Percentiles rank a stretch among this genome's conserved stretches.
Evolutionary conservation across 2,113 vertebrate genomes (phyloP).

Genomic region (Indicator indicator): DNA sequence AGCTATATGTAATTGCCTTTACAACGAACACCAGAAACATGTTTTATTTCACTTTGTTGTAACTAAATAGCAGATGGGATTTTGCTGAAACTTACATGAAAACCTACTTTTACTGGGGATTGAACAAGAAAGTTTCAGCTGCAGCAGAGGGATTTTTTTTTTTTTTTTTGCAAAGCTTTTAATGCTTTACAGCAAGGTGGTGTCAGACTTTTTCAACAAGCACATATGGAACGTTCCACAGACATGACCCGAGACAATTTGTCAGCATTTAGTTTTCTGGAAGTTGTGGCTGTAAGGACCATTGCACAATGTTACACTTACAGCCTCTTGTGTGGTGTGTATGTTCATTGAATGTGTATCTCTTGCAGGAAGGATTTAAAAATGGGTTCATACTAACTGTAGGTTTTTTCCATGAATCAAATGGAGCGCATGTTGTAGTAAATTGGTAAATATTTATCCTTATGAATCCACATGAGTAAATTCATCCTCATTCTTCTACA

Average conservation of each 20-base stretch:
- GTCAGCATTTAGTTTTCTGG: slow-evolving; percentile 4
- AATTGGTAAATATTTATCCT: neutral
- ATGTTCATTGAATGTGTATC: neutral
- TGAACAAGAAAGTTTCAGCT: slow-evolving; percentile 1
- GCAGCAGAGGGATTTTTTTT: neutral
- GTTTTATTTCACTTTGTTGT: neutral
- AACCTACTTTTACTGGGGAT: neutral
- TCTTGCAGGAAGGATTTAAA: neutral
- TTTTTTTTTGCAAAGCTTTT: neutral
- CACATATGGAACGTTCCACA: neutral
- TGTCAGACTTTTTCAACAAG: neutral
- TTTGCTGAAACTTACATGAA: neutral
- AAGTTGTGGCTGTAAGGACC: neutral
- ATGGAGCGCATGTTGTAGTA: neutral
- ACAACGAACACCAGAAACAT: neutral
- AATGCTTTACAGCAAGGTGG: neutral
- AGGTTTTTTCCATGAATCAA: neutral
- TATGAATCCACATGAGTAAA: neutral
- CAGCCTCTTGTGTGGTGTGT: too few species aligned
- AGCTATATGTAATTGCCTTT: neutral
- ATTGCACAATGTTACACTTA: neutral
- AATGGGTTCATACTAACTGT: neutral
- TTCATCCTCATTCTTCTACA: neutral
- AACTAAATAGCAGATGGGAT: neutral
- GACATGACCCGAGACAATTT: neutral